A percentile compares a stretch with the other conserved stretches of the same genome.
Evolutionary conservation across 2,113 vertebrate genomes (phyloP).

Genomic region (Eulemur rufifrons): DNA sequence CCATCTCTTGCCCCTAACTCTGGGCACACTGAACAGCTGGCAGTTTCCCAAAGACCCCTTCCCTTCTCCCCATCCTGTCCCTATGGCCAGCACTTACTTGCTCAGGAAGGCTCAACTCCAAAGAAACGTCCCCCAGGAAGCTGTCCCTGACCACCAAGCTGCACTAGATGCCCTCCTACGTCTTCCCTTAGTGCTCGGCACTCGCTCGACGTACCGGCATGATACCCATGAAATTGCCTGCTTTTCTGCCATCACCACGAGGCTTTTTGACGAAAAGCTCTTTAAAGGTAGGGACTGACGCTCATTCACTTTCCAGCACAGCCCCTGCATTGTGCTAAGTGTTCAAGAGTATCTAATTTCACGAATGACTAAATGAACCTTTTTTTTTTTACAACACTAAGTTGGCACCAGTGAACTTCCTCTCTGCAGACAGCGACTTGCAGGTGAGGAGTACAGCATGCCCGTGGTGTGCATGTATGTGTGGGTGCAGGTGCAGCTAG

Average conservation of each 20-base stretch:
- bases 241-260: background rate
- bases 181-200: background rate
- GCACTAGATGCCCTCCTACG: accelerated
- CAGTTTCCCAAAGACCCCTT: background rate
- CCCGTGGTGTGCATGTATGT: accelerated
- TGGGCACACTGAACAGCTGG: background rate
- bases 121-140: background rate
- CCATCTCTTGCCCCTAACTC: background rate
- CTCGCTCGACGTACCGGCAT: too few relatives aligned
- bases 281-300: background rate
- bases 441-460: too few relatives aligned
- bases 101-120: background rate
- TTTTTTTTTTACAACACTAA: background rate
- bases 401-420: too few relatives aligned
- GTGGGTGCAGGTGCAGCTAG: too few relatives aligned
- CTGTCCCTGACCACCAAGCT: background rate
- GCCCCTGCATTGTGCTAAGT: too few relatives aligned
- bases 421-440: background rate
- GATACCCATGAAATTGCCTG: accelerated
- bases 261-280: background rate
- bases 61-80: background rate
- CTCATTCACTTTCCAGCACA: background rate
- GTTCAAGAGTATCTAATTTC: background rate
- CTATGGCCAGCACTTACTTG: background rate
- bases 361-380: background rate